Conservation (phyloP, 2,113 vertebrate species). For the Echinops telfairi region DNA sequence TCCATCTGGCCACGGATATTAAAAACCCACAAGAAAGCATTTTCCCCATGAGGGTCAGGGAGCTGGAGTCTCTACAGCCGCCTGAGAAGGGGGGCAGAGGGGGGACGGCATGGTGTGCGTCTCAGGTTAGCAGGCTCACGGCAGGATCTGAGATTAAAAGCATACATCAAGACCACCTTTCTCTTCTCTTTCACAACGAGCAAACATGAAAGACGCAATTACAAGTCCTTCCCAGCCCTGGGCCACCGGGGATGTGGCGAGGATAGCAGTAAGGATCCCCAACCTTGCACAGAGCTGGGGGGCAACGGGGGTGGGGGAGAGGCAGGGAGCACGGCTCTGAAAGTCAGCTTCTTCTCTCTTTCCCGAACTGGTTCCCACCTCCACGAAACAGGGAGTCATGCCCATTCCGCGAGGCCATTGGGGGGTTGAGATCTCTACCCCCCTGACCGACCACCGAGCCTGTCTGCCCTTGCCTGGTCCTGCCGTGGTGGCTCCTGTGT, state of each 20-base stretch:
- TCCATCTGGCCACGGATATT: not conserved
- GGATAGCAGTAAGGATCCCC: not conserved
- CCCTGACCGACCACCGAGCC: too few relatives aligned
- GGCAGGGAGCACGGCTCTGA: not conserved
- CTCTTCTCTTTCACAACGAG: slow-evolving; percentile 9
- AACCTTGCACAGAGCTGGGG: not conserved
- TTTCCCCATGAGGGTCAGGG: not conserved
- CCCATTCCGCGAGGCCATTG: not conserved
- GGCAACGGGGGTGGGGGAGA: not conserved
- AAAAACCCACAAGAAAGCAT: slow-evolving; percentile 14
- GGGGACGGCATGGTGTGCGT: not conserved
- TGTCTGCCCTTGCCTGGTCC: too few relatives aligned
- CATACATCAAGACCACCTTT: slow-evolving; percentile 33
- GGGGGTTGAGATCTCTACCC: not conserved
- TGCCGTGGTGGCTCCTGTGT: too few relatives aligned
- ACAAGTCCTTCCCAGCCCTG: not conserved
- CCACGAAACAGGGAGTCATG: not conserved
- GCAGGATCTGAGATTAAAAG: slow-evolving; percentile 35
- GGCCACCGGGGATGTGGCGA: not conserved
- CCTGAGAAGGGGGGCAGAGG: not conserved
- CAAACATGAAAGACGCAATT: not conserved
- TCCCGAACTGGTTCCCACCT: not conserved
- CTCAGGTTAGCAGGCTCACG: not conserved
- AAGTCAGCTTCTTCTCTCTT: not conserved
- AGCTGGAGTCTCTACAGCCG: not conserved